Evolutionary conservation across 1,140 invertebrate species (phyloP).

Genomic region (Musca vetustissima): DNA sequence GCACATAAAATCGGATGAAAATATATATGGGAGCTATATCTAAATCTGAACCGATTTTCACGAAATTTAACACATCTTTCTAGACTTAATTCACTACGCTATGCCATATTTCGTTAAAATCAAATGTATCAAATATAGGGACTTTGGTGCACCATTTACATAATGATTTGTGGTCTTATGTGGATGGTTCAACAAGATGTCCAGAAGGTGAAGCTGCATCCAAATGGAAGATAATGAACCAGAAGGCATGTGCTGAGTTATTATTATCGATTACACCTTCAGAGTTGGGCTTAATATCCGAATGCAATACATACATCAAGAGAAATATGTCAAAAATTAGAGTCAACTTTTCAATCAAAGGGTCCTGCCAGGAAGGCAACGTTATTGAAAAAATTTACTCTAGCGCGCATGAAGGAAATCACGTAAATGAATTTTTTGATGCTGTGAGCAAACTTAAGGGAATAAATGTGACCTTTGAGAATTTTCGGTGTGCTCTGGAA

Average conservation of each 20-base stretch:
- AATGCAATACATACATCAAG: too few relatives aligned
- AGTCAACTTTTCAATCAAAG: too few relatives aligned
- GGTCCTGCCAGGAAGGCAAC: too few relatives aligned
- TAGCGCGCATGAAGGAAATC: constrained; percentile 30
- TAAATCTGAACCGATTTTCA: too few relatives aligned
- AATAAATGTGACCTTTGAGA: constrained; percentile 35
- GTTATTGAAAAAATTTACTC: constrained; percentile 20
- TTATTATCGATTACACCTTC: constrained; percentile 26
- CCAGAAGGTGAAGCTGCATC: not conserved
- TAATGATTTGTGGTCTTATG: constrained; percentile 31
- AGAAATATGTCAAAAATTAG: too few relatives aligned
- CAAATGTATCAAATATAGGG: too few relatives aligned
- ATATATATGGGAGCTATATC: too few relatives aligned
- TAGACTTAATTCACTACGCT: too few relatives aligned
- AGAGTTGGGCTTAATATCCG: constrained; percentile 18
- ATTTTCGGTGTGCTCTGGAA: constrained; percentile 41
- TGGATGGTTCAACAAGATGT: constrained; percentile 3
- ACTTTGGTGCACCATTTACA: too few relatives aligned
- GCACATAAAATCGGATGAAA: too few relatives aligned
- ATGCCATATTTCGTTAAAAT: too few relatives aligned
- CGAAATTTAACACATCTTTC: too few relatives aligned
- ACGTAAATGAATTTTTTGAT: constrained; percentile 38
- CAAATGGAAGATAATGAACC: constrained; percentile 20
- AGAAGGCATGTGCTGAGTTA: constrained; percentile 30
- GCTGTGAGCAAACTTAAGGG: constrained; percentile 32